Conservation (phyloP, 2,797 vertebrate species). For the Sibirionetta formosa region DNA sequence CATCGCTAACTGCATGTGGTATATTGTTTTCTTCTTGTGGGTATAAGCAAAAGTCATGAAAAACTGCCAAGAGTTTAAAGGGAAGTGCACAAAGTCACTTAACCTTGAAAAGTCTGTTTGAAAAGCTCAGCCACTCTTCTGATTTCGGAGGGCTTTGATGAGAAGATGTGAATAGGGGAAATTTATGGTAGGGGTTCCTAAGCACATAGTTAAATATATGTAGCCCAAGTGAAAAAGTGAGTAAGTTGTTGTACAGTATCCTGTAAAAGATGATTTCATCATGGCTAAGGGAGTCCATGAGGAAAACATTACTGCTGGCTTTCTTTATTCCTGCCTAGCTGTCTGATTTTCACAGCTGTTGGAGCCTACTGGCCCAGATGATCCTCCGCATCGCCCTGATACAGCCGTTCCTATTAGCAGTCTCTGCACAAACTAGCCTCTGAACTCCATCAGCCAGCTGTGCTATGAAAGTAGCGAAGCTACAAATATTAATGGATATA, state of each 20-base stretch:
- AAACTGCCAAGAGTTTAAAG: not conserved
- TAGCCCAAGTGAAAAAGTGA: not conserved
- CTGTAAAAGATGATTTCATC: not conserved
- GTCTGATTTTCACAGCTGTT: not conserved
- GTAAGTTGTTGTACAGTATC: not conserved
- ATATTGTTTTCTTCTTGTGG: not conserved
- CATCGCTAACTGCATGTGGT: rapidly evolving
- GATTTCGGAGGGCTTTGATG: not conserved
- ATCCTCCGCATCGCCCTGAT: not conserved
- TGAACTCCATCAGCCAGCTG: not conserved
- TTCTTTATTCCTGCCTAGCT: not conserved
- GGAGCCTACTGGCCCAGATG: not conserved
- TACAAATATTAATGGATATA: not conserved
- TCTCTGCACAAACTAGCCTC: not conserved
- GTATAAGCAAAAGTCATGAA: not conserved
- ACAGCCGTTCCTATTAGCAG: not conserved
- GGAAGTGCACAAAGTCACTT: not conserved
- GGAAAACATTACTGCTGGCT: not conserved
- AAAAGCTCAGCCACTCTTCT: not conserved
- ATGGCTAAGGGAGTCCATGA: not conserved
- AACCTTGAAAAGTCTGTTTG: not conserved
- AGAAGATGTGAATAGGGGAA: not conserved
- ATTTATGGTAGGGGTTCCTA: not conserved
- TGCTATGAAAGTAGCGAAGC: not conserved
- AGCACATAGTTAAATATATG: not conserved